Base-by-base conservation (phyloP, 2,113 vertebrate species). In the Elgaria multicarinata region DNA sequence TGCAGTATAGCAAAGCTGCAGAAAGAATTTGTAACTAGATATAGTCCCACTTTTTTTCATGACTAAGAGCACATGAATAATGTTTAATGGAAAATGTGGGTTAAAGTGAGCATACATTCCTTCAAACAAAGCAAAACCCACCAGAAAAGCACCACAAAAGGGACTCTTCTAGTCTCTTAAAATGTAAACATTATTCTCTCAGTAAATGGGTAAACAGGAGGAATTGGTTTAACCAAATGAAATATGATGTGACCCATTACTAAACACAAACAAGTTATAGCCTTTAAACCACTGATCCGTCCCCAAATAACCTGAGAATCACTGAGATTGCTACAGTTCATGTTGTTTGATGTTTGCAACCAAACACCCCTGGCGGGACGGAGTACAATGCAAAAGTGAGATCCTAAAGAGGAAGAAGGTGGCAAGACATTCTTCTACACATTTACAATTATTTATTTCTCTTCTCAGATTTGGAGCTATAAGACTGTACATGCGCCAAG, bases 21-120 rank as follows among this genome's bases (percentile, higher is more conserved):
- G 42, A 83, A 89, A 69, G 74, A 31, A 67, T 76, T 76, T 55
- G 72, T 77, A 89, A 89, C 81, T 4, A 78, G 46, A 84, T 75
- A 89, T 2, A 53, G 14, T 87, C 33, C 36, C 14, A 39, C 53
- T 24, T 76, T 86, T 33, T 26, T 6, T 55, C 39, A 31, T 64
- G 28, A 66, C 42, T n/a, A 74, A 87, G 75, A 79, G 62, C 42
- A 62, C 42, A 67, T 69, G 62, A 84, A 84, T 77, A 77, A 89
- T 55, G 72, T 66, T 80, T 39, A 20, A 16, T 77, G 72, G 58
- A 77, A 89, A 89, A 77, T 67, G 81, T 77, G 71, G 72, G 33
- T 22, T 71, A 89, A 89, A 76, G 42, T 4, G 14, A 77, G n/a
- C 18, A 69, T 6, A 13, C 24, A 67, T 20, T 36, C 55, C 22